Conservation (phyloP, 2,888 invertebrate species). For the Limnephilus marmoratus region DNA sequence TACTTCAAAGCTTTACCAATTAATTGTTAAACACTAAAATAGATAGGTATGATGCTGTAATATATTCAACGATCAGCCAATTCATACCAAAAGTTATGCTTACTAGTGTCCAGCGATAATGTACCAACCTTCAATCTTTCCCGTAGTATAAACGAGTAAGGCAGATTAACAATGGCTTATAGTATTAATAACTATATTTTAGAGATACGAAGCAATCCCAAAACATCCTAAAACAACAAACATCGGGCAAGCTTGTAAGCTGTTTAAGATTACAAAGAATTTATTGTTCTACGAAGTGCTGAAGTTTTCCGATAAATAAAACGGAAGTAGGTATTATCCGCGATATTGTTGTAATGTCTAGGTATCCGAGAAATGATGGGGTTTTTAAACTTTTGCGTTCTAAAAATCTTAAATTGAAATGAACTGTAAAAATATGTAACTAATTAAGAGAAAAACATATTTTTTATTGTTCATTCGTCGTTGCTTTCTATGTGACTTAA, state of each 20-base stretch:
- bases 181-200: slow-evolving; percentile 2
- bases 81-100: neutral
- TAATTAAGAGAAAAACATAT: too few relatives aligned
- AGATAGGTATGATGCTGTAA: neutral
- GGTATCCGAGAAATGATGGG: neutral
- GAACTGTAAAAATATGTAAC: neutral
- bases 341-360: neutral
- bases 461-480: too few relatives aligned
- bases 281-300: neutral
- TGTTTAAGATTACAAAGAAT: neutral
- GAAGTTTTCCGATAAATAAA: neutral
- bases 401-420: neutral
- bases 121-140: neutral
- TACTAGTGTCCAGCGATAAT: neutral
- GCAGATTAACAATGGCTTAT: neutral
- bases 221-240: neutral
- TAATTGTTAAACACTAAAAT: neutral
- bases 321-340: neutral
- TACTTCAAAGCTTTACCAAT: neutral
- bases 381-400: neutral
- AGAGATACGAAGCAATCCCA: neutral
- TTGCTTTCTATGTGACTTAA: too few relatives aligned
- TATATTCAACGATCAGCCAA: neutral
- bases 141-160: neutral
- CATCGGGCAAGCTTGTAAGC: neutral